Conservation (phyloP, 2,888 invertebrate species). For the Phytoseiulus persimilis region DNA sequence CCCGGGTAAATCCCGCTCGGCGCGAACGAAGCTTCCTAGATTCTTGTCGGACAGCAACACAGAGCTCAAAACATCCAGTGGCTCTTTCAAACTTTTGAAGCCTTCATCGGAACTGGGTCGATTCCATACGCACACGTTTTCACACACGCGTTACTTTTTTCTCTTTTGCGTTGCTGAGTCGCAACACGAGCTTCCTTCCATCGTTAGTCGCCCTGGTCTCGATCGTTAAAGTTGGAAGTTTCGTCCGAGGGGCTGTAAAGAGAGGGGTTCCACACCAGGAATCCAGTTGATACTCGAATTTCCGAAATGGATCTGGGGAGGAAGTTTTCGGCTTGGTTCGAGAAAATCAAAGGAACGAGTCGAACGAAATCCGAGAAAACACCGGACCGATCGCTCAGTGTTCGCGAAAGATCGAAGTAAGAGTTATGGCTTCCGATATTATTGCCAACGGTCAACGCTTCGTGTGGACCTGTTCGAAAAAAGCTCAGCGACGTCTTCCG, state of each 20-base stretch:
- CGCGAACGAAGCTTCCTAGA: not conserved
- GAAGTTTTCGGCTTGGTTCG: too few relatives aligned
- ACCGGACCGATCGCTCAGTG: not conserved
- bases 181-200: not conserved
- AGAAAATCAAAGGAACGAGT: too few relatives aligned
- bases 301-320: too few relatives aligned
- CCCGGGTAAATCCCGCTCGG: not conserved
- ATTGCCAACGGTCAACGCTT: not conserved
- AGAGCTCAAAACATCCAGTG: too few relatives aligned
- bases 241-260: too few relatives aligned
- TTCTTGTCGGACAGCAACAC: not conserved
- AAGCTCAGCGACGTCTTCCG: not conserved
- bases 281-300: too few relatives aligned
- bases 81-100: not conserved
- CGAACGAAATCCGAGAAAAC: too few relatives aligned
- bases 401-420: not conserved
- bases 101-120: not conserved
- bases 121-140: not conserved
- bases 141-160: not conserved
- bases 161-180: not conserved
- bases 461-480: not conserved
- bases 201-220: not conserved
- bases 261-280: too few relatives aligned
- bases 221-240: too few relatives aligned
- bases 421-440: not conserved